Evolutionary conservation across 2,113 vertebrate genomes (phyloP), one percentile per base, ranked within the genome.

Genomic region (Campylorhamphus procurvoides): DNA sequence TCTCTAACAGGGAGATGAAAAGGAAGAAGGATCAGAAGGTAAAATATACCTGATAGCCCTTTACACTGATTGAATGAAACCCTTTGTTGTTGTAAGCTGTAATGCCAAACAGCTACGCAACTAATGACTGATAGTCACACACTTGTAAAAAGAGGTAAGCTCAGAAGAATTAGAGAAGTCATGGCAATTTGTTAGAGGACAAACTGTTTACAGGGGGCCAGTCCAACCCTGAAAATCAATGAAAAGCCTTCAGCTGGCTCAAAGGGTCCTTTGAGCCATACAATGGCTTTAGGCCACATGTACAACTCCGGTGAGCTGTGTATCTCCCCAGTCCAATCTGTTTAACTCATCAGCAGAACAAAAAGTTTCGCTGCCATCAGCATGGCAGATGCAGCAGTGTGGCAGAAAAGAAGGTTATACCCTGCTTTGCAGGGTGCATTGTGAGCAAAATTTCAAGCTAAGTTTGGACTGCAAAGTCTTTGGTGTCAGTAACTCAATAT

Each of bases 331-430:
- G 0, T 44, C 73, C 56, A 46, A 90, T 69, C 63, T 71, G 71
- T 72, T 95, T 93, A 94, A 73, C 75, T 96, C 89, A 95, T 72
- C 62, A 42, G 7, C 47, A 18, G 3, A 64, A 87, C 66, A 93
- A 92, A 96, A 96, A 63, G 62, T 66, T 63, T 94, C 77, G 58
- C 87, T 95, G 91, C 76, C 84, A 84, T 97, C 98, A 96, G 95
- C 97, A 96, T 16, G 2, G 71, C 85, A n/a, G 88, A 94, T 14
- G 52, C 59, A 39, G 56, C 24, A 4, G 27, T 14, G 76, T 78
- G 91, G 89, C 93, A 95, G 93, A 93, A 91, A 94, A 67, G 67
- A 94, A 80, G 28, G 33, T 69, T 87, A 49, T 28, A 50, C 87
- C 76, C 84, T 73, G 60, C 75, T 88, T 52, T 82, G 71, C 84